These are phyloP conservation scores for Crocidura indochinensis DNA, from an alignment of 2,797 vertebrate species.

Conservation along the genomic window DNA sequence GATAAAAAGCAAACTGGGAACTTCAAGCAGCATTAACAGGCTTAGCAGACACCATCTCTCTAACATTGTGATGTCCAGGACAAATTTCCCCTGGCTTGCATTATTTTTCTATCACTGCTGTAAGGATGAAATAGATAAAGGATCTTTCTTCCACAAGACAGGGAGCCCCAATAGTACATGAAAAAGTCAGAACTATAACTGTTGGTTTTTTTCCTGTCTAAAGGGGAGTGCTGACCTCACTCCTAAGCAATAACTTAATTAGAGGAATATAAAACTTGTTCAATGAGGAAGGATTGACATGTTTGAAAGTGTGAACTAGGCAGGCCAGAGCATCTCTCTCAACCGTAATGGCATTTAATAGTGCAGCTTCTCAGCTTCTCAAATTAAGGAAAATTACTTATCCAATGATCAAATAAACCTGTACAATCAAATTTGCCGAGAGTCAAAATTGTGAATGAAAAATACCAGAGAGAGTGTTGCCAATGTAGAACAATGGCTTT, in stretches of 20 bases:
- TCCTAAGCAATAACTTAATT: not conserved
- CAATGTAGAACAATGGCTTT: not conserved
- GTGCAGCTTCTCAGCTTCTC: not conserved
- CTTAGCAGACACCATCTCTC: not conserved
- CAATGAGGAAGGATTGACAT: not conserved
- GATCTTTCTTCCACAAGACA: not conserved
- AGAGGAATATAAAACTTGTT: not conserved
- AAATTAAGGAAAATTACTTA: not conserved
- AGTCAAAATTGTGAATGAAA: not conserved
- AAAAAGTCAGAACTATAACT: not conserved
- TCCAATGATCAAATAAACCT: not conserved
- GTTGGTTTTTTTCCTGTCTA: not conserved
- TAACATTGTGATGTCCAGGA: not conserved
- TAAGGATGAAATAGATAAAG: not conserved
- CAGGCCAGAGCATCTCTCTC: not conserved
- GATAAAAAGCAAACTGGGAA: not conserved
- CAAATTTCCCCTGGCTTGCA: not conserved
- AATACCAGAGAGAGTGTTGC: not conserved
- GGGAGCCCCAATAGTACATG: not conserved
- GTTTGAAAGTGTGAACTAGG: not conserved
- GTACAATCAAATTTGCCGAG: conserved; percentile 28
- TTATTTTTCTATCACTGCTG: not conserved
- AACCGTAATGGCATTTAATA: not conserved
- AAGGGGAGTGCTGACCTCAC: not conserved
- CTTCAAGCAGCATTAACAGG: not conserved